Evolutionary conservation across 30 jellyfish, hydroid and myxozoan species (phyloP).

Genomic region (Sanderia malayensis): DNA sequence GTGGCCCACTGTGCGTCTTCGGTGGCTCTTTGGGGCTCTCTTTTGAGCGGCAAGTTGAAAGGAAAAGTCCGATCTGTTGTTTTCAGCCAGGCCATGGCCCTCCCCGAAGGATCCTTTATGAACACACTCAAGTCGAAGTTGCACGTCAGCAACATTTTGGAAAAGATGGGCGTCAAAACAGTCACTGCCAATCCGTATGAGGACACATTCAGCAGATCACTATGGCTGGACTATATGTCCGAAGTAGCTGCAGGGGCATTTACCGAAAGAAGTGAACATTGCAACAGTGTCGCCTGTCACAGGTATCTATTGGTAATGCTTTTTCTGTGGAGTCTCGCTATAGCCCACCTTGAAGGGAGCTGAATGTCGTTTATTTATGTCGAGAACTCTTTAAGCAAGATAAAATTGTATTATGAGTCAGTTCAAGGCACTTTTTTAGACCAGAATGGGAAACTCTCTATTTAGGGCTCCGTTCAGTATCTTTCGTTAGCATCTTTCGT

Average conservation of each 20-base stretch:
- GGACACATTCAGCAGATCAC: too few species aligned
- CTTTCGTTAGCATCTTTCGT: too few species aligned
- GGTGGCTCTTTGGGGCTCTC: conserved; percentile 38
- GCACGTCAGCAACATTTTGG: conserved; percentile 36
- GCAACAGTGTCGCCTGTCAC: conserved; percentile 71
- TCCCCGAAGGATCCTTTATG: conserved; percentile 57
- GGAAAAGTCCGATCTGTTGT: conserved; percentile 61
- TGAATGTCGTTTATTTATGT: too few species aligned
- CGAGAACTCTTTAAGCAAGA: too few species aligned
- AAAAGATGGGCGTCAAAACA: conserved; percentile 54
- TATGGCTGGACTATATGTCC: conserved; percentile 43
- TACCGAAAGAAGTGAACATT: conserved; percentile 32
- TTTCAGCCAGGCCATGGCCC: conserved; percentile 58
- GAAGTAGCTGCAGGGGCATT: conserved; percentile 9
- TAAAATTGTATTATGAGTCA: too few species aligned
- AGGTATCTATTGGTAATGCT: too few species aligned
- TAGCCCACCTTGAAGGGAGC: too few species aligned
- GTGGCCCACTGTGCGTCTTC: conserved; percentile 62
- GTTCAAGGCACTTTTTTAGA: too few species aligned
- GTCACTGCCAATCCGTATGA: conserved; percentile 56
- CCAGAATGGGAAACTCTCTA: too few species aligned
- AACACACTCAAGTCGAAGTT: conserved; percentile 49
- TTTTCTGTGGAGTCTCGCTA: too few species aligned
- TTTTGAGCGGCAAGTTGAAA: conserved; percentile 51
- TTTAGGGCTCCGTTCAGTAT: too few species aligned